Evolutionary conservation across 2,797 vertebrate genomes (phyloP), one percentile per base, ranked within the genome.

Genomic region (Aselliscus stoliczkanus): DNA sequence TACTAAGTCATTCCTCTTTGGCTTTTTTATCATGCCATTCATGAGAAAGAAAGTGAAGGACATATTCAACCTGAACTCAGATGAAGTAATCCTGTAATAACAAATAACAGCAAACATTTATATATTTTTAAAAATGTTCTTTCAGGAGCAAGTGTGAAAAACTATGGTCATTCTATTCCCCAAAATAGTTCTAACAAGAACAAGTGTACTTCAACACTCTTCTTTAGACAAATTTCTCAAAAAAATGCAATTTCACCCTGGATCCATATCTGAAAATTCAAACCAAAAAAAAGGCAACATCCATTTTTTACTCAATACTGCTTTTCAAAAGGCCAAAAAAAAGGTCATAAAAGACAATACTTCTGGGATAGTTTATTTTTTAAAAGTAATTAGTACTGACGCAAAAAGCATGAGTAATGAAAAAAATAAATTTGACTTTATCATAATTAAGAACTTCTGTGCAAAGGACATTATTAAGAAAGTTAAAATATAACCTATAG

Each of bases 181-280:
- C 29, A 76, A 90, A 77, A 94, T 34, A 84, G 64, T 88, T 58
- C 54, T 91, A 87, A 90, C 12, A 65, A 72, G 67, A 91, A 86
- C 21, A 91, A 62, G 27, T 64, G 17, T 79, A 62, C 23, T 92
- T 72, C 37, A 72, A 73, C 18, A 84, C 27, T 82, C 54, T 62
- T 93, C n/a, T 69, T 69, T 70, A 94, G 25, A 64, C 47, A 58
- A 72, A 91, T 77, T 64, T 70, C 50, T 60, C 10, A 62, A 58
- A 83, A 76, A 90, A 21, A 62, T 39, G 64, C 87, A 31, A 76
- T 62, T 96, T 77, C 54, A 91, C 37, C 27, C 29, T 60, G 70
- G 44, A 86, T 29, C 42, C 62, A 64, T 7, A 54, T 39, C 13
- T 88, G 70, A 94, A 94, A 72, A 77, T 58, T 58, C 14, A 20